Base-by-base conservation (phyloP, 1,140 invertebrate species). In the Saccostrea echinata region DNA sequence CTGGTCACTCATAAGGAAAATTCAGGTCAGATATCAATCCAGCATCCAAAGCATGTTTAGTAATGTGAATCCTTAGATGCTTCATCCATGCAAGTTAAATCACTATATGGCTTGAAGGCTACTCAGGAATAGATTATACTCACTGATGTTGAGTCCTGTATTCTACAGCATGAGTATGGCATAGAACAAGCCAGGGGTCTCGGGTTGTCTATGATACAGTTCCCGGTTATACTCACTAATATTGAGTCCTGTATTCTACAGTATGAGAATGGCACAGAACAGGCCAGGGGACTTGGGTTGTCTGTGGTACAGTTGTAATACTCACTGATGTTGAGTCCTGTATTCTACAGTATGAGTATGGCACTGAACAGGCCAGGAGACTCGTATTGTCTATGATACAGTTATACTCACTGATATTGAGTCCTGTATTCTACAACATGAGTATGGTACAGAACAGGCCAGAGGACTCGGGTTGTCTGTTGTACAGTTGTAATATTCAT, bases 91-190 rank as follows among this genome's bases (percentile, higher is more conserved):
- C n/a, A n/a, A n/a, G n/a, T n/a, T n/a, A n/a, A n/a, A n/a, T n/a
- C n/a, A n/a, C n/a, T n/a, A n/a, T n/a, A n/a, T n/a, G n/a, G n/a
- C n/a, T n/a, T n/a, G n/a, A n/a, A n/a, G n/a, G n/a, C n/a, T n/a
- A n/a, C n/a, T n/a, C n/a, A n/a, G n/a, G n/a, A n/a, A n/a, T n/a
- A n/a, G n/a, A n/a, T n/a, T n/a, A n/a, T n/a, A 27, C 53, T 64
- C 57, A 90, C 82, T 27, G 52, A 85, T 12, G 84, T 85, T 27
- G 24, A 81, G 35, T 91, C 82, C 24, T 83, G 86, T 18, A 76
- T 43, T 83, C 68, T 86, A 61, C 88, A 91, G 57, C 90, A 88
- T 27, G 85, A 88, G 57, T 91, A 84, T 51, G 88, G 89, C 51
- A 90, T 86, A 85, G 64, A 86, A 61, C 88, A 88, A 24, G 61